Conservation (phyloP, 1,140 invertebrate species). For the Arctopsyche grandis region DNA sequence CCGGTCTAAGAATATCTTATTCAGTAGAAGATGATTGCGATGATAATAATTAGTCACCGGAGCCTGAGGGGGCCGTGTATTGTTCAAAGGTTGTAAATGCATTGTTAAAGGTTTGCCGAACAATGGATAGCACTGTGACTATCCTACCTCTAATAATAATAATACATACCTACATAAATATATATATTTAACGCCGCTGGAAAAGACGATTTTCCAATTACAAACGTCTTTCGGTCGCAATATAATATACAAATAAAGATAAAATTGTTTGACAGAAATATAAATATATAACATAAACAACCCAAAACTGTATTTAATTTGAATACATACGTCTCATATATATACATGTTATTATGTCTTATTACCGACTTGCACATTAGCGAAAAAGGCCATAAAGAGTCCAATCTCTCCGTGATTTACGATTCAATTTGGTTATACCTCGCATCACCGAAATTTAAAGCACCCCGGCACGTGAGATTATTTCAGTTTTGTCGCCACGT, state of each 20-base stretch:
- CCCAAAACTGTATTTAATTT: neutral
- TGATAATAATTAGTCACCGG: too few relatives aligned
- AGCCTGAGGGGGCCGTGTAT: too few relatives aligned
- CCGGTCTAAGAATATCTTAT: neutral
- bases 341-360: too few relatives aligned
- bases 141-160: too few relatives aligned
- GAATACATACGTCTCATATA: neutral
- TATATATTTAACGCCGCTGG: neutral
- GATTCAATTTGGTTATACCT: neutral
- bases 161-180: too few relatives aligned
- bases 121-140: too few relatives aligned
- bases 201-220: neutral
- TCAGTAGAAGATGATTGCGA: slow-evolving; percentile 2
- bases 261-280: neutral
- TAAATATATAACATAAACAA: neutral
- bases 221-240: neutral
- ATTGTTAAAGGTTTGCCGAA: too few relatives aligned
- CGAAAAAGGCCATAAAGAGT: too few relatives aligned
- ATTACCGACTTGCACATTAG: neutral
- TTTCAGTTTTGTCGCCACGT: neutral
- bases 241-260: too few relatives aligned
- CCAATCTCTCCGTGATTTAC: neutral
- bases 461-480: neutral
- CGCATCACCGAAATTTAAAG: neutral
- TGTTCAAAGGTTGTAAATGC: too few relatives aligned